Evolutionary conservation across 2,113 vertebrate species (phyloP).

Genomic region (Melospiza melodia): DNA sequence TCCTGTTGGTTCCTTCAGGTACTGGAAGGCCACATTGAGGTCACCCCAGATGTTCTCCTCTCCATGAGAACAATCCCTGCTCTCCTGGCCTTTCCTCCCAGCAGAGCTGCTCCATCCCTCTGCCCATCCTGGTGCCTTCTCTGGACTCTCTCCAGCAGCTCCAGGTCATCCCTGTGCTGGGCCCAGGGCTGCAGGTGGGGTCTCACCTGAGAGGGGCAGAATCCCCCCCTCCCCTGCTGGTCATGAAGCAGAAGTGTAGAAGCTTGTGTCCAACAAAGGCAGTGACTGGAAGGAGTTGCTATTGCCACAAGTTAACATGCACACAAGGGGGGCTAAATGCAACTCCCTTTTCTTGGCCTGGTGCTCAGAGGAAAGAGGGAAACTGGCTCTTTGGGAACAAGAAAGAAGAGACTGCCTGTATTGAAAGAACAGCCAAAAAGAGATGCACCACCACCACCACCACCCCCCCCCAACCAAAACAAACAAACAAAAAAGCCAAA

Average conservation of each 20-base stretch:
- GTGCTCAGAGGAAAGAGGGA: not conserved
- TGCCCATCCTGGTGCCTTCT: not conserved
- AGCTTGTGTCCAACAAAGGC: not conserved
- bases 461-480: not conserved
- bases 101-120: not conserved
- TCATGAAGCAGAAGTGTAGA: not conserved
- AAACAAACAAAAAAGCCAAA: not conserved
- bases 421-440: not conserved
- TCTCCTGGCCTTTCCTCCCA: not conserved
- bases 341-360: not conserved
- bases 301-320: not conserved
- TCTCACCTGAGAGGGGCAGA: not conserved
- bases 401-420: not conserved
- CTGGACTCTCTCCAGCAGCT: not conserved
- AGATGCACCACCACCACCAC: not conserved
- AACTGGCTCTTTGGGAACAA: not conserved
- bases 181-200: not conserved
- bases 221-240: not conserved
- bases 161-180: not conserved
- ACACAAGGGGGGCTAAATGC: not conserved
- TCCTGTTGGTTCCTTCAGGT: not conserved
- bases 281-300: not conserved
- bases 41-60: not conserved
- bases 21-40: rapidly evolving
- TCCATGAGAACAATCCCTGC: not conserved